A percentile compares a stretch with the other conserved stretches of the same genome.
phyloP scores from a whole-genome alignment of 2,888 invertebrate species.

The Sipha maydis region DNA sequence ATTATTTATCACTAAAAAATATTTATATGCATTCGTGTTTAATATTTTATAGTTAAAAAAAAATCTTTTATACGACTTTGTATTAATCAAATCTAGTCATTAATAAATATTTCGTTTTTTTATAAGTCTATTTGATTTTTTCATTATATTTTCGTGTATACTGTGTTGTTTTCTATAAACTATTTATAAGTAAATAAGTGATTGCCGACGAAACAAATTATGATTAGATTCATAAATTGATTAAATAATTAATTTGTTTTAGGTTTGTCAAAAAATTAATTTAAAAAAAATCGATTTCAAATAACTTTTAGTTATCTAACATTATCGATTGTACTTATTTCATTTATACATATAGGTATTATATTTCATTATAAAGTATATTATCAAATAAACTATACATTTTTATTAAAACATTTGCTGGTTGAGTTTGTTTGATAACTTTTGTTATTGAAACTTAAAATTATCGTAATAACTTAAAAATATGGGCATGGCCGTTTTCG shows the following conservation, averaged over 20 bases:
- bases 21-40: too few relatives aligned
- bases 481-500: too few relatives aligned
- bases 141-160: conserved; percentile 2
- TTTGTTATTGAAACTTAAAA: too few relatives aligned
- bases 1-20: too few relatives aligned
- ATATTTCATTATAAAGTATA: too few relatives aligned
- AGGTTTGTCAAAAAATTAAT: background rate
- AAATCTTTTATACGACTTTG: background rate
- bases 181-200: background rate
- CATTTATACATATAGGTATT: too few relatives aligned
- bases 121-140: background rate
- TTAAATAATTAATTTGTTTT: conserved; percentile 10
- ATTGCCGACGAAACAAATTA: background rate
- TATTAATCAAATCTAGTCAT: background rate
- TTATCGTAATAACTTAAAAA: too few relatives aligned
- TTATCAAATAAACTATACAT: too few relatives aligned
- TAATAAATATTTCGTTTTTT: background rate
- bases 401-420: too few relatives aligned
- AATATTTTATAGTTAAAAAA: background rate
- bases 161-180: background rate
- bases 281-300: background rate
- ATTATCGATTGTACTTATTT: too few relatives aligned
- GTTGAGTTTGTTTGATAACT: too few relatives aligned
- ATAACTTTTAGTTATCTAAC: background rate
- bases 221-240: conserved; percentile 1